A percentile compares a stretch with the other conserved stretches of the same genome.
Conservation (phyloP, 2,888 invertebrate species). For the Chymomyza procnemis region DNA sequence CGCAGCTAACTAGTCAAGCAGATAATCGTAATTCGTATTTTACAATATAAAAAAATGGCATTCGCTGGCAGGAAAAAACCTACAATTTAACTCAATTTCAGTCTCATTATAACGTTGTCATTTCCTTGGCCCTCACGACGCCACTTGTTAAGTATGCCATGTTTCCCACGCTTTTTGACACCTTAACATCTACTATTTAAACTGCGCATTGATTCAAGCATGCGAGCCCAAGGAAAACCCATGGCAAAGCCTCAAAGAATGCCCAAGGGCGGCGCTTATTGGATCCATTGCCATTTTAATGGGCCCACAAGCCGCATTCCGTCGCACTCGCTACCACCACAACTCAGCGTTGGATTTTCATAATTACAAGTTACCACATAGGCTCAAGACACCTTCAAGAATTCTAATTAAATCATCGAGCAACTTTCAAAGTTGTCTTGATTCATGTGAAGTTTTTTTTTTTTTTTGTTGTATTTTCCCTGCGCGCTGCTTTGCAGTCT, state of each 20-base stretch:
- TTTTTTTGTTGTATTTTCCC: conserved; percentile 2
- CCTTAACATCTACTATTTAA: background rate
- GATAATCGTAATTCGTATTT: too few species aligned
- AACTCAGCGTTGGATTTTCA: background rate
- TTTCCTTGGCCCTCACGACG: background rate
- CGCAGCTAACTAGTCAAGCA: too few species aligned
- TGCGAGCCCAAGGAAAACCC: background rate
- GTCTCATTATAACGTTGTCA: too few species aligned
- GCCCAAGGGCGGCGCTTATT: background rate
- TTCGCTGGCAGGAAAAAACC: too few species aligned
- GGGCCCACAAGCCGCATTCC: background rate
- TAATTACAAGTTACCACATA: background rate
- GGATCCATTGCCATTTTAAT: background rate
- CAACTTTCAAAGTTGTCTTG: conserved; percentile 67
- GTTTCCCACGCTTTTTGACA: background rate
- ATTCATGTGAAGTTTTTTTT: conserved; percentile 56
- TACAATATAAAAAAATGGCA: too few species aligned
- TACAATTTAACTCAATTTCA: too few species aligned
- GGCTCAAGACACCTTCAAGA: conserved; percentile 58
- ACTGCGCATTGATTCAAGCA: background rate
- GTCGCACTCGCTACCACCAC: background rate
- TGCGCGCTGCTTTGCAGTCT: conserved; percentile 32
- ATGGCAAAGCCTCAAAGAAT: background rate
- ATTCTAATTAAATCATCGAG: conserved; percentile 71
- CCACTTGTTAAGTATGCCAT: background rate